Evolutionary conservation across 2,113 vertebrate genomes (phyloP).

Genomic region (Egretta garzetta): DNA sequence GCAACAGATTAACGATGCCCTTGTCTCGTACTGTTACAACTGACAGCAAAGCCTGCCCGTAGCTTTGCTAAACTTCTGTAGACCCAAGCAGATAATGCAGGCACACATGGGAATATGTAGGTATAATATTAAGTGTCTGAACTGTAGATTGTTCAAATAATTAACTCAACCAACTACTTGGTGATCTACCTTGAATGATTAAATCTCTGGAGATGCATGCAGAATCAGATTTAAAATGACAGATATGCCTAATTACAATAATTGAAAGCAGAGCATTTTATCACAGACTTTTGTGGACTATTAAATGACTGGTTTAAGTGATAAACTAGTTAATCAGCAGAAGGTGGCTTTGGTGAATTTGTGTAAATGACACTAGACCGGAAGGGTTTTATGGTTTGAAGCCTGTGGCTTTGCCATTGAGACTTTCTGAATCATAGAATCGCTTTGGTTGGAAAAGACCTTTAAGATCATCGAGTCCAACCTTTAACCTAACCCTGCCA

Average conservation of each 20-base stretch:
- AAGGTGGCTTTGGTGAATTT: not conserved
- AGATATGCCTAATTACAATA: conserved; percentile 29
- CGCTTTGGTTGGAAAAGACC: no score
- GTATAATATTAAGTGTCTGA: conserved; percentile 21
- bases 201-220: not conserved
- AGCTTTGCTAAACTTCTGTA: not conserved
- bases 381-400: not conserved
- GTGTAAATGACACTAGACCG: not conserved
- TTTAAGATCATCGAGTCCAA: no score
- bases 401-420: not conserved
- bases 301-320: conserved; percentile 3
- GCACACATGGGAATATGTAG: not conserved
- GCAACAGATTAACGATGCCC: not conserved
- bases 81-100: not conserved
- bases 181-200: conserved; percentile 26
- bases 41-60: not conserved
- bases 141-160: conserved; percentile 31
- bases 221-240: conserved; percentile 34
- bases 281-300: not conserved
- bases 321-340: conserved; percentile 5
- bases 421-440: not conserved
- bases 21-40: not conserved
- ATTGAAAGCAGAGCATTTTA: not conserved
- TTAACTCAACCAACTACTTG: conserved; percentile 39
- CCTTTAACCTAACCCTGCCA: no score